phyloP scores from a whole-genome alignment of 2,888 invertebrate species.

The Agapostemon virescens region DNA sequence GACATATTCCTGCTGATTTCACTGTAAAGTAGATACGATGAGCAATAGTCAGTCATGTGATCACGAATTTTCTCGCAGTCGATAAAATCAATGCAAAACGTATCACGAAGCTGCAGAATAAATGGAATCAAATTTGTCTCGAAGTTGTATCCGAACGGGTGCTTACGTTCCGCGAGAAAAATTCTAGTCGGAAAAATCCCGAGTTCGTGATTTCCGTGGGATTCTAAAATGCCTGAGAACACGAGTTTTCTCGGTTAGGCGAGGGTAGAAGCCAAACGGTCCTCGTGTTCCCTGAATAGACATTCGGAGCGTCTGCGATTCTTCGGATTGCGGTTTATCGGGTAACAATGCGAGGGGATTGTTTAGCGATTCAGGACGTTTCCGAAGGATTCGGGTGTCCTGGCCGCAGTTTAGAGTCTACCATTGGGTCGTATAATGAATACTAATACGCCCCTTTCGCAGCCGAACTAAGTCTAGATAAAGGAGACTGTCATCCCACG shows the following conservation, averaged over 20 bases:
- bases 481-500: slow-evolving; percentile 54
- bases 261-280: neutral
- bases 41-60: neutral
- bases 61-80: neutral
- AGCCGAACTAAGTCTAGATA: slow-evolving; percentile 50
- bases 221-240: neutral
- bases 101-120: neutral
- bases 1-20: neutral
- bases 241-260: neutral
- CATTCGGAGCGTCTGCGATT: neutral
- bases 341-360: slow-evolving; percentile 26
- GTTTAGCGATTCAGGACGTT: slow-evolving; percentile 43
- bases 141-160: too few species aligned
- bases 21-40: neutral
- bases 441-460: slow-evolving; percentile 51
- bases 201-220: neutral
- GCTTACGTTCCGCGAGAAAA: neutral
- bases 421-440: slow-evolving; percentile 58
- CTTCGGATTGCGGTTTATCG: slow-evolving; percentile 26
- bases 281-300: neutral
- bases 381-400: slow-evolving; percentile 39
- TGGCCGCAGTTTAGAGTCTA: slow-evolving; percentile 34
- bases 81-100: neutral
- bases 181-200: neutral
- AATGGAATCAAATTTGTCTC: neutral